phyloP scores from a whole-genome alignment of 2,888 invertebrate species.

The Sipunculus nudus region DNA sequence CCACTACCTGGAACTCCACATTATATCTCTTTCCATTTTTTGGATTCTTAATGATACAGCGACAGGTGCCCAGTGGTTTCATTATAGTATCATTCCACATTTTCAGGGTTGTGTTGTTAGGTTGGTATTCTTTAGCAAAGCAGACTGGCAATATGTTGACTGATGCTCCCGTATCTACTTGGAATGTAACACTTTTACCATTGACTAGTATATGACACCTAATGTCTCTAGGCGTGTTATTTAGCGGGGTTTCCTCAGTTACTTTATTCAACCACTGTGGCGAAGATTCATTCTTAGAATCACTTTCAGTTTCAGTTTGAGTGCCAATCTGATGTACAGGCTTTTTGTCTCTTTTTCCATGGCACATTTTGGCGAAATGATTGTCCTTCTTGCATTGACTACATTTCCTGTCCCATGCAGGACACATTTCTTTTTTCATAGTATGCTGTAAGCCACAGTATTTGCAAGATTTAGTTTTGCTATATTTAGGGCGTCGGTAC shows the following conservation, averaged over 20 bases:
- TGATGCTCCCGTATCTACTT: slow-evolving; percentile 26
- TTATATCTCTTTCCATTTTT: slow-evolving; percentile 18
- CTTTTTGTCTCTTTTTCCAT: neutral
- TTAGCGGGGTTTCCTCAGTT: no score
- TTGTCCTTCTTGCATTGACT: slow-evolving; percentile 3
- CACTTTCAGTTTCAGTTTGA: no score
- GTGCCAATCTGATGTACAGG: no score
- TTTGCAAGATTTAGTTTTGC: no score
- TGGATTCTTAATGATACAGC: slow-evolving; percentile 1
- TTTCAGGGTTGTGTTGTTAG: neutral
- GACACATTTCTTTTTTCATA: slow-evolving; percentile 14
- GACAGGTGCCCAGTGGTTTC: slow-evolving; percentile 2
- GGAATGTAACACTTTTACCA: slow-evolving; percentile 10
- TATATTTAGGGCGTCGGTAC: no score
- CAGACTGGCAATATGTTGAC: slow-evolving; percentile 13
- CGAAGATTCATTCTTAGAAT: no score
- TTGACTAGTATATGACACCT: slow-evolving; percentile 7
- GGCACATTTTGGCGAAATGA: slow-evolving; percentile 4
- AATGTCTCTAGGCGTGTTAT: neutral
- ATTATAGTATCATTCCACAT: slow-evolving; percentile 12
- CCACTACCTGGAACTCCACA: slow-evolving; percentile 20
- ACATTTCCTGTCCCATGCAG: slow-evolving; percentile 8
- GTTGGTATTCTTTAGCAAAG: neutral
- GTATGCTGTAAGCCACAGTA: slow-evolving; percentile 2
- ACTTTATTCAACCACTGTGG: no score